Conservation (phyloP, 2,888 invertebrate genomes). For the Crocallis elinguaria region DNA sequence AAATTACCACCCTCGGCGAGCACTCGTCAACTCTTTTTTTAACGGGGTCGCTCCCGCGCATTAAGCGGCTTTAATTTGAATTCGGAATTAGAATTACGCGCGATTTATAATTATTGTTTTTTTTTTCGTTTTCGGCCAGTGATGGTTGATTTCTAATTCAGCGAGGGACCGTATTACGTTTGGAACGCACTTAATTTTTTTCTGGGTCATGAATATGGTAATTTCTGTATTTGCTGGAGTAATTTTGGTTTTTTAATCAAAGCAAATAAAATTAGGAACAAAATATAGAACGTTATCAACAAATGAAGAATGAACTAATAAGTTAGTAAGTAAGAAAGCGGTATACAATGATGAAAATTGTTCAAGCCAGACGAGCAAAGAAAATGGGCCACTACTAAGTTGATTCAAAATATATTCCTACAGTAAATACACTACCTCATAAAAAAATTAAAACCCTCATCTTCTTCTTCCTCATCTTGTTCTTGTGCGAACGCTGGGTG, state of each 20-base stretch:
- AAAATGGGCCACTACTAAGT: no score
- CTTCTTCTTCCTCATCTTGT: no score
- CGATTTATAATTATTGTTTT: slow-evolving; percentile 84
- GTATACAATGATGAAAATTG: no score
- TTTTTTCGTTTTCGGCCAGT: slow-evolving; percentile 71
- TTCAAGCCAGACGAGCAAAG: no score
- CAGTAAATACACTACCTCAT: no score
- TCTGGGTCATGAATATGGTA: slow-evolving; percentile 38
- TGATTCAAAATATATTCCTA: no score
- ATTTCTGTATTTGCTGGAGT: slow-evolving; percentile 27
- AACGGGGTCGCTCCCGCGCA: slow-evolving; percentile 83
- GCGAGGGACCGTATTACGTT: slow-evolving; percentile 54
- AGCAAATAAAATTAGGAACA: neutral
- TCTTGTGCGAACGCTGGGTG: no score
- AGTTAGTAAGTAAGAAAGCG: no score
- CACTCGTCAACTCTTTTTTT: slow-evolving; percentile 84
- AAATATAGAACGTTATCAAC: neutral
- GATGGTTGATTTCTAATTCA: slow-evolving; percentile 79
- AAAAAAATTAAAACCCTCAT: no score
- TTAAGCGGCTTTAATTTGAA: slow-evolving; percentile 86
- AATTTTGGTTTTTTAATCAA: slow-evolving; percentile 9
- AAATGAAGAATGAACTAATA: no score
- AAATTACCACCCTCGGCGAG: slow-evolving; percentile 84
- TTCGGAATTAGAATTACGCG: slow-evolving; percentile 85
- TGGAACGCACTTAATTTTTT: slow-evolving; percentile 39